Evolutionary conservation across 1,140 invertebrate species (phyloP).

Genomic region (Microplitis mediator): DNA sequence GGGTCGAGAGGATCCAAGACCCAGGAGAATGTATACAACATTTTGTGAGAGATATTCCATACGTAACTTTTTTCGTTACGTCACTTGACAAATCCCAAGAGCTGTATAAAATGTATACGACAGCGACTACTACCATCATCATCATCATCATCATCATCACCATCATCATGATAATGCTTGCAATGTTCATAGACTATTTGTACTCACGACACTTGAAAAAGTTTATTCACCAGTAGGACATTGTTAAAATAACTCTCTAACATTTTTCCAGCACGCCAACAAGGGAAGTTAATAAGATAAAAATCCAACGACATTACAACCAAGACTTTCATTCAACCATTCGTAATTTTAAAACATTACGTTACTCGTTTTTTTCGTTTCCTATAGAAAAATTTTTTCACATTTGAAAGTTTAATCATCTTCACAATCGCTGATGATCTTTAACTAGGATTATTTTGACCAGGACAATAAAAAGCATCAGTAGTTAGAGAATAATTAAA

Average conservation of each 20-base stretch:
- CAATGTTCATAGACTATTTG: neutral
- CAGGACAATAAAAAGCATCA: no score
- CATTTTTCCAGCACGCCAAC: neutral
- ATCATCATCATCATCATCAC: neutral
- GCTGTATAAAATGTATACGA: neutral
- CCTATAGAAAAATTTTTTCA: no score
- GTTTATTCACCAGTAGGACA: neutral
- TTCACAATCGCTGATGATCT: no score
- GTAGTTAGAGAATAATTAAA: no score
- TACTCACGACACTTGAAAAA: neutral
- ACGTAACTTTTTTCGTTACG: conserved; percentile 22
- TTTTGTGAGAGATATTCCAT: neutral
- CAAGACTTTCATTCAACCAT: neutral
- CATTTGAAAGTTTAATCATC: no score
- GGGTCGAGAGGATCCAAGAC: neutral
- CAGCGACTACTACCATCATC: neutral
- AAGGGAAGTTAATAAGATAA: neutral
- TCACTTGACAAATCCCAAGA: neutral
- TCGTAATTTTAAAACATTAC: neutral
- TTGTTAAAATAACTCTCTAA: neutral
- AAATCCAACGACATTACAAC: neutral
- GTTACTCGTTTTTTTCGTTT: neutral
- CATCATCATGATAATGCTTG: neutral
- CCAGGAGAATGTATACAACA: conserved; percentile 6
- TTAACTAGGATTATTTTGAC: no score